These are phyloP conservation scores for Elephas maximus DNA, from an alignment of 2,113 vertebrate genomes.

Conservation along the genomic window DNA sequence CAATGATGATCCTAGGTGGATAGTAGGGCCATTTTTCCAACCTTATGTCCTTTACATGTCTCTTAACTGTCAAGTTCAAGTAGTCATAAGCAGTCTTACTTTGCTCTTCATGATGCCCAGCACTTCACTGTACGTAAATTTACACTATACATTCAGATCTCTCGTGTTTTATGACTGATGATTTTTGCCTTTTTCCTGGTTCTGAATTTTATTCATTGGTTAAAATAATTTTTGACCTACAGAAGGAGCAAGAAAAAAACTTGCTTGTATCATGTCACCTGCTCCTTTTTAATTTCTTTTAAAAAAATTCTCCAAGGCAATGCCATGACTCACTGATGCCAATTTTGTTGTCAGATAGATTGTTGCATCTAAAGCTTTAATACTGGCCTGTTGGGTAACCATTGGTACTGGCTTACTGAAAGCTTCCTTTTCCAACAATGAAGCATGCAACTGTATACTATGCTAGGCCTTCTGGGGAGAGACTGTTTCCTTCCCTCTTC, in stretches of 20 bases:
- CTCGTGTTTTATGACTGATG: not conserved
- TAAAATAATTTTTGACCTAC: slow-evolving; percentile 62
- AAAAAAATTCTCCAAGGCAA: slow-evolving; percentile 58
- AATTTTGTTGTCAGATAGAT: not conserved
- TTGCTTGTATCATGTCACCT: slow-evolving; percentile 54
- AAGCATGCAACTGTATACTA: not conserved
- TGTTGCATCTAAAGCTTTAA: not conserved
- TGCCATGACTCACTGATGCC: not conserved
- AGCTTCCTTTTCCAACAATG: fast-evolving
- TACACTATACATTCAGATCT: not conserved
- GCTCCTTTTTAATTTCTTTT: slow-evolving; percentile 65
- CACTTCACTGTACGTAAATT: not conserved
- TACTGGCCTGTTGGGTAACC: not conserved
- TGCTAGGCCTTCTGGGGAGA: not conserved
- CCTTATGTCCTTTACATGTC: not conserved
- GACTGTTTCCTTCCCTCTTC: not conserved
- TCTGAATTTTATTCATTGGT: slow-evolving; percentile 29
- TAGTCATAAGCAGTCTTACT: not conserved
- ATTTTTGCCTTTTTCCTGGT: slow-evolving; percentile 11
- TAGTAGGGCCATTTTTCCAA: not conserved
- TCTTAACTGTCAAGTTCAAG: not conserved
- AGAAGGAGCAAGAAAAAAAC: slow-evolving; percentile 47
- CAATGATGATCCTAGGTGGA: not conserved
- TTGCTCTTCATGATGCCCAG: not conserved
- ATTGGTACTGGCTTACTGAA: not conserved